Conservation (phyloP, 2,113 vertebrate species). For the Varanus komodoensis region DNA sequence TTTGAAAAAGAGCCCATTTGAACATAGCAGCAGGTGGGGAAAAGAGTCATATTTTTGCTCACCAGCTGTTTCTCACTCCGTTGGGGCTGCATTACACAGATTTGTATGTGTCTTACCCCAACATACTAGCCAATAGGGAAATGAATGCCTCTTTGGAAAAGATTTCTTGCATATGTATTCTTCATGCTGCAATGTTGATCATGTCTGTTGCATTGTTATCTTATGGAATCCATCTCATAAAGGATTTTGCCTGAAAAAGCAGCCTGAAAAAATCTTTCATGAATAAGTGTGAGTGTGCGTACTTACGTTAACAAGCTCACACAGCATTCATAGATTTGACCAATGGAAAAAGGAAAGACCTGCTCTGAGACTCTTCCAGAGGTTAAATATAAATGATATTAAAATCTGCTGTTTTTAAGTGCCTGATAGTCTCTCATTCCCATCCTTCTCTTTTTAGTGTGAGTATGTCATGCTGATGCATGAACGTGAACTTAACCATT, state of each 20-base stretch:
- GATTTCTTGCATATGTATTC: neutral
- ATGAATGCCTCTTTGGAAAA: neutral
- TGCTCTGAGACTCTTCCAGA: neutral
- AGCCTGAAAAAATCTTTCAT: too few species aligned
- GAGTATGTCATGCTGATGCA: neutral
- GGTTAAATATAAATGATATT: neutral
- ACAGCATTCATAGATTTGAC: conserved; percentile 7
- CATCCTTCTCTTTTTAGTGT: neutral
- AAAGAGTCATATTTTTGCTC: neutral
- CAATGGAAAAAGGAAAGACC: neutral
- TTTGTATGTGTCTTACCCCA: neutral
- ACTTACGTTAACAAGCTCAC: neutral
- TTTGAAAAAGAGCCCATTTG: neutral
- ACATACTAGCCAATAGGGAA: neutral
- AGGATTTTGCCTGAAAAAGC: too few species aligned
- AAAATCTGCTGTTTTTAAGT: neutral
- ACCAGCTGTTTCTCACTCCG: neutral
- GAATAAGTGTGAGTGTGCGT: neutral
- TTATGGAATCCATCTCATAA: neutral
- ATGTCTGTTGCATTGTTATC: neutral
- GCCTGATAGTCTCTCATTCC: neutral
- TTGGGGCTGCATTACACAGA: neutral
- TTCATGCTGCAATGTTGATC: neutral
- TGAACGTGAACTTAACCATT: neutral
- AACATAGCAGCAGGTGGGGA: neutral